Evolutionary conservation across 2,113 vertebrate genomes (phyloP), one percentile per base, ranked within the genome.

Genomic region (Oryzias celebensis): DNA sequence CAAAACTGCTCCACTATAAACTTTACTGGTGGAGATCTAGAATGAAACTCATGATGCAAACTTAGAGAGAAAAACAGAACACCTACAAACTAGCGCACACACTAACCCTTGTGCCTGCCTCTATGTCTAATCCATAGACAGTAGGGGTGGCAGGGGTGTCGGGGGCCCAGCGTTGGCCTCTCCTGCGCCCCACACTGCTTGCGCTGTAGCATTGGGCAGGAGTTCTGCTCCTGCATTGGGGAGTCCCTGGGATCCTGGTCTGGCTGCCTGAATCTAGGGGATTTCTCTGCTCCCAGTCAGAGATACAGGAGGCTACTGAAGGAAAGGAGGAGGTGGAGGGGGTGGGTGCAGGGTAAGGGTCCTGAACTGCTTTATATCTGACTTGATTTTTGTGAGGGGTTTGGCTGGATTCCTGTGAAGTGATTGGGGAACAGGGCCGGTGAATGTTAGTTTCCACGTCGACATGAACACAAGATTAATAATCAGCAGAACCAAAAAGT

Each of bases 281-380:
- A 26, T 88, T 82, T 83, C 86, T 94, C 91, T 95, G 94, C 90
- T 99, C 96, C 96, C 96, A 98, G 3, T 95, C 89, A 58, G 93
- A 92, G 72, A 99, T 77, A 55, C 90, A 96, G 83, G 96, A 96
- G 76, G 96, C 94, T 91, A 99, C 97, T 69, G 96, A 98, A 75
- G 94, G 86, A 82, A 86, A 96, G 46, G 92, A 90, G 53, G 75
- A 68, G 71, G 79, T 80, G 0, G 91, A 36, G 15, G 47, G 3
- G 63, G 65, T 2, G 82, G 90, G 80, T 75, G 80, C 56, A 71
- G 73, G 60, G 64, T 51, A 23, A 14, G 82, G 48, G 52, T 85
- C 85, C 87, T 92, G 91, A 85, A 86, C 72, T 78, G 62, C 65
- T 61, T 83, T 84, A 78, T 81, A 26, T 51, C 14, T 75, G 73